Evolutionary conservation across 2,888 invertebrate species (phyloP).

Genomic region (Busseola fusca): DNA sequence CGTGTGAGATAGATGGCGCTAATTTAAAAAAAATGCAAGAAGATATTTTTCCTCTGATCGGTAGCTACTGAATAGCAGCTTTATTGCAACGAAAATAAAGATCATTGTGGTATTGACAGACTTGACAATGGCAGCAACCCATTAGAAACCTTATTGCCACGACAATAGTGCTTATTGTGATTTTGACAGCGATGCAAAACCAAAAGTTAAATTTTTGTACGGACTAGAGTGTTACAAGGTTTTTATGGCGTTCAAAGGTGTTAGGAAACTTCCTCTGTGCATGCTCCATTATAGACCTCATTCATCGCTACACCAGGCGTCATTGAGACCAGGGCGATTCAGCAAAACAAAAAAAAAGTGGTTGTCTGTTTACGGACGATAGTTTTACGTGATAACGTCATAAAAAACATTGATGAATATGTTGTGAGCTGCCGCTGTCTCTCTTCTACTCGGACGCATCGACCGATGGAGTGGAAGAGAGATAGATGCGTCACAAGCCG

Average conservation of each 20-base stretch:
- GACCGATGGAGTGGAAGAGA: too few species aligned
- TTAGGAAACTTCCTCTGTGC: neutral
- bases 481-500: too few species aligned
- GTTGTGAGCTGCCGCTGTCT: too few species aligned
- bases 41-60: neutral
- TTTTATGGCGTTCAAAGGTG: neutral
- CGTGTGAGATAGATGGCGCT: conserved; percentile 36
- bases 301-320: too few species aligned
- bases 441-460: too few species aligned
- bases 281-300: too few species aligned
- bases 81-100: neutral
- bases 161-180: neutral
- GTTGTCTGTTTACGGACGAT: too few species aligned
- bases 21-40: neutral
- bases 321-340: too few species aligned
- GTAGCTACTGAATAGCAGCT: neutral
- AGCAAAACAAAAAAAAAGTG: too few species aligned
- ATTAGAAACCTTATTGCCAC: neutral
- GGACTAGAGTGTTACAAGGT: neutral
- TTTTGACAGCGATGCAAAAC: neutral
- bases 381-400: too few species aligned
- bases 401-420: too few species aligned
- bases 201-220: neutral
- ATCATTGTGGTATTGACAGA: neutral
- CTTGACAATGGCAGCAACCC: neutral